These are phyloP conservation scores for Zygaena filipendulae DNA, from an alignment of 2,888 invertebrate species.

Conservation along the genomic window DNA sequence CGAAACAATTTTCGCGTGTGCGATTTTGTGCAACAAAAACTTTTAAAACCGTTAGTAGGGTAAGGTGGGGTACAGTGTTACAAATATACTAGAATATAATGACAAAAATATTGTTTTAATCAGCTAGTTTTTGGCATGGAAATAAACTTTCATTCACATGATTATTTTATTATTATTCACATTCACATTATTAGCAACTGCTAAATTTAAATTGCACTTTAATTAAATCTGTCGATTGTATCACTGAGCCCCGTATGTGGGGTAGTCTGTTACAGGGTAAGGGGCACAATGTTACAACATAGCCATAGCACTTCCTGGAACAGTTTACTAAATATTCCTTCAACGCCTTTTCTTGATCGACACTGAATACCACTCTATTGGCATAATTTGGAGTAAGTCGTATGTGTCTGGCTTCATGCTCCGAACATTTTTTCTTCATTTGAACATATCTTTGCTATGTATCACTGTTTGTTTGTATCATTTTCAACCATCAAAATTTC, in stretches of 20 bases:
- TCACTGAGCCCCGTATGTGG: slow-evolving; percentile 1
- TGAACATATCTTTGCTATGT: slow-evolving; percentile 9
- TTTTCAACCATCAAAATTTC: slow-evolving; percentile 11
- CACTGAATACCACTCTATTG: slow-evolving; percentile 7
- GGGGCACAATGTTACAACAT: slow-evolving; percentile 1
- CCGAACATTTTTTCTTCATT: slow-evolving; percentile 5
- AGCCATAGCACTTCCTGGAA: slow-evolving; percentile 3
- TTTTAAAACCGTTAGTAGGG: too few relatives aligned
- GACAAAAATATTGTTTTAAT: slow-evolving; percentile 7
- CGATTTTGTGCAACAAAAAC: too few relatives aligned
- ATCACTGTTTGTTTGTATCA: slow-evolving; percentile 10
- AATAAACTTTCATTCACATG: slow-evolving; percentile 8
- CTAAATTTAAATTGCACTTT: slow-evolving; percentile 12
- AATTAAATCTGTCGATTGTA: slow-evolving; percentile 6
- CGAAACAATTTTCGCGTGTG: too few relatives aligned
- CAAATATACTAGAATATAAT: slow-evolving; percentile 5
- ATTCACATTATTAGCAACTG: slow-evolving; percentile 7
- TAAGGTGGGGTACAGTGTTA: slow-evolving; percentile 6
- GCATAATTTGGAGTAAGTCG: slow-evolving; percentile 11
- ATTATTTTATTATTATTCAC: slow-evolving; percentile 6
- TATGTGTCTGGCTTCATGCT: slow-evolving; percentile 6
- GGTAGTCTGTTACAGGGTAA: slow-evolving; percentile 1
- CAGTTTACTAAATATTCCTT: slow-evolving; percentile 6
- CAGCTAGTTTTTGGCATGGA: slow-evolving; percentile 5
- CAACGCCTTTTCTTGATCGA: slow-evolving; percentile 9